Evolutionary conservation across 1,140 invertebrate genomes (phyloP).

Genomic region (Rhopalosiphum padi): DNA sequence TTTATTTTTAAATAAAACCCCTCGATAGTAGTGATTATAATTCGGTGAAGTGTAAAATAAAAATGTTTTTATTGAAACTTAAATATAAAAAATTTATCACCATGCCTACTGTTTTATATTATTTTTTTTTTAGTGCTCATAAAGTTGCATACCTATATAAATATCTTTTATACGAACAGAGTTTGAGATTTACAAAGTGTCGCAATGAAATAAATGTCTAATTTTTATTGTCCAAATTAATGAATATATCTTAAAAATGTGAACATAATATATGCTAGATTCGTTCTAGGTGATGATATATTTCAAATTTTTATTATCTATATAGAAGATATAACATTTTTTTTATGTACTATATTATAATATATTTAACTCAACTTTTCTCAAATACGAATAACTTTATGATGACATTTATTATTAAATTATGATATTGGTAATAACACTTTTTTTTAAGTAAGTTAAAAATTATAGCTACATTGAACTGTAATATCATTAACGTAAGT

Average conservation of each 20-base stretch:
- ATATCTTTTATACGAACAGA: background rate
- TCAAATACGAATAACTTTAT: background rate
- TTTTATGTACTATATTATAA: background rate
- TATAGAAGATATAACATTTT: background rate
- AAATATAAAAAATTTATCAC: background rate
- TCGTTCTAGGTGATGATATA: background rate
- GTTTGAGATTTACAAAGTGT: background rate
- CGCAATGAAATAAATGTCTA: background rate
- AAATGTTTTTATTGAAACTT: background rate
- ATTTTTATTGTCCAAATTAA: background rate
- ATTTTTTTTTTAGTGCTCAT: background rate
- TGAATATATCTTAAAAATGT: background rate
- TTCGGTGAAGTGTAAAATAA: background rate
- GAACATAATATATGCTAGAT: background rate
- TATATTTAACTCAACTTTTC: background rate
- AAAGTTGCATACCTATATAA: background rate
- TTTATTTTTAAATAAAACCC: background rate
- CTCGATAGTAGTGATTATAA: background rate
- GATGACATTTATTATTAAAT: background rate
- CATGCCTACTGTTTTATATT: background rate
- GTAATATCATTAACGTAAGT: background rate
- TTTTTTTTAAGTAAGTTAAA: background rate
- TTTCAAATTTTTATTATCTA: background rate
- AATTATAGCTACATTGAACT: background rate
- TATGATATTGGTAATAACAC: too few relatives aligned